Evolutionary conservation across 92 coral and sea anemone species (phyloP).

Genomic region (Palythoa heliodiscus): DNA sequence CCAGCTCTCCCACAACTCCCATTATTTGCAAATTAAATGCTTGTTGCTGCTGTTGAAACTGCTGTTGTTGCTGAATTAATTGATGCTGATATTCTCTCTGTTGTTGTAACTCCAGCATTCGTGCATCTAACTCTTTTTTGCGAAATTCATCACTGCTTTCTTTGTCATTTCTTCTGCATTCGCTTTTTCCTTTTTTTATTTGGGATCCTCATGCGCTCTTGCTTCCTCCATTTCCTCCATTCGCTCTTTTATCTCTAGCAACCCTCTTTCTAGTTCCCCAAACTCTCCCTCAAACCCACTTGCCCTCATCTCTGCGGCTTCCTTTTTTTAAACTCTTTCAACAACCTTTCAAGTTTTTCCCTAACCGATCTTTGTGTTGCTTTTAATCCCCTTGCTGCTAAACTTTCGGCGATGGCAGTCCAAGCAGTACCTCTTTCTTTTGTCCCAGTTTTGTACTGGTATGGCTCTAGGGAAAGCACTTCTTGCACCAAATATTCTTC

Average conservation of each 20-base stretch:
- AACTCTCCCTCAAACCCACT: too few relatives aligned
- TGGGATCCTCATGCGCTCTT: constrained; percentile 6
- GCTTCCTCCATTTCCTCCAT: constrained; percentile 38
- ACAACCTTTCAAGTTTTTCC: neutral
- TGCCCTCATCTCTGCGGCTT: neutral
- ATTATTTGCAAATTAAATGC: constrained; percentile 12
- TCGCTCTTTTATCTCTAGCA: constrained; percentile 48
- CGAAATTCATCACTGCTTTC: constrained; percentile 19
- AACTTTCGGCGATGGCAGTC: neutral
- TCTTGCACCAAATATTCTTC: constrained; percentile 40
- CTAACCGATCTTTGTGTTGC: neutral
- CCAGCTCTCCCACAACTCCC: constrained; percentile 5
- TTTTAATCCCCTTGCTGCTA: neutral
- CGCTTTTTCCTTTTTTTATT: constrained; percentile 39
- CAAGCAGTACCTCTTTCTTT: neutral
- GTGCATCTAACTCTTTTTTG: neutral
- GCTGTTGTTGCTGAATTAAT: constrained; percentile 14
- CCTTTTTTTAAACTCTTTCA: neutral
- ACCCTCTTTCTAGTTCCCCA: constrained; percentile 3
- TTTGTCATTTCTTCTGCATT: constrained; percentile 51
- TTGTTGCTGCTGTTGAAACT: constrained; percentile 4
- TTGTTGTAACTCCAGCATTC: constrained; percentile 14
- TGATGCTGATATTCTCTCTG: constrained; percentile 24
- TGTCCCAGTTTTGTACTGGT: constrained; percentile 10
- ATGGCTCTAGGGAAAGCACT: constrained; percentile 44